Evolutionary conservation across 2,113 vertebrate genomes (phyloP), one percentile per base, ranked within the genome.

Genomic region (Chascanopsetta lugubris): DNA sequence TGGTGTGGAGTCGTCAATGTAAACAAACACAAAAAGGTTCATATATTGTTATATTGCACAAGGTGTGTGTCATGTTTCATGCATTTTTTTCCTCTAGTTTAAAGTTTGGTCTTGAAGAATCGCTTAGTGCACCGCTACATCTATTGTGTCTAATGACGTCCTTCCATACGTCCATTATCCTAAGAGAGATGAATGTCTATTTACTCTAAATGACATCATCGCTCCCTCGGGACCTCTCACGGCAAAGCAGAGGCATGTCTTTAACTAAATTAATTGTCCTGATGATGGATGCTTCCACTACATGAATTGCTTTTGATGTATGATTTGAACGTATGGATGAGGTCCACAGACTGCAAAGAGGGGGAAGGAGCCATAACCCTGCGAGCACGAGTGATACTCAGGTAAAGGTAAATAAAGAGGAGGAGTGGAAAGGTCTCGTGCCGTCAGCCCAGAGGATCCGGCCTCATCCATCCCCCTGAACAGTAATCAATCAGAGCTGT

Each of bases 151-250:
- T 36, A 61, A 53, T 32, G n/a, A 4, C 60, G 24, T 67, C 15
- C 67, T 58, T 63, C 45, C 32, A 59, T 11, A 47, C 20, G 69
- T 59, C 42, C 50, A 72, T 82, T 76, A 67, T 38, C 0, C 68
- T 72, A 50, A 76, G 25, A 58, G 55, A 78, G 70, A 83, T 77
- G 21, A 75, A 85, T 77, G 67, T 67, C 18, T 27, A 25, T 64
- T 77, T 61, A 22, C 36, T 75, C 61, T 73, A 61, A 77, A 69
- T 65, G 25, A 61, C 64, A 77, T 84, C 77, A 83, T 83, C 76
- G 64, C 66, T 85, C 70, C 59, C 69, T 22, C 18, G 34, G 71
- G 75, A 17, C 54, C 64, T 80, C 56, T 83, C 57, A 60, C 5
- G 7, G 49, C 40, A 43, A 63, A 82, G 34, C 20, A 10, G 53